phyloP scores from a whole-genome alignment of 2,888 invertebrate species.

The Anarsia innoxiella region DNA sequence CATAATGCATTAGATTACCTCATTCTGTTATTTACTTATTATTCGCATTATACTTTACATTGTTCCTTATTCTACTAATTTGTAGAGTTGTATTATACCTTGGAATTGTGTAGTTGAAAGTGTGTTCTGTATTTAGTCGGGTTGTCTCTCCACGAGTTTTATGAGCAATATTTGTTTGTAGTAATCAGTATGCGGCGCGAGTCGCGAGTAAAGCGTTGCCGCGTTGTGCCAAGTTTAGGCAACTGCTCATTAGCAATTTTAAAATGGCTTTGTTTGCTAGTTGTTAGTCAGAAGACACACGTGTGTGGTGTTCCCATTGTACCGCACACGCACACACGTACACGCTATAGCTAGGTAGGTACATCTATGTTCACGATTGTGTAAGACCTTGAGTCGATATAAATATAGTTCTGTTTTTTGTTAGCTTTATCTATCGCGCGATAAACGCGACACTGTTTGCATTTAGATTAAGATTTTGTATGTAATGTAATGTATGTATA shows the following conservation, averaged over 20 bases:
- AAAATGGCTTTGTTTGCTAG: slow-evolving; percentile 51
- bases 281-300: slow-evolving; percentile 26
- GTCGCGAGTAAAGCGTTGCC: too few relatives aligned
- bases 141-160: slow-evolving; percentile 24
- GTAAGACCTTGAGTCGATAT: slow-evolving; percentile 8
- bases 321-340: slow-evolving; percentile 4
- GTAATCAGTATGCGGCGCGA: slow-evolving; percentile 49
- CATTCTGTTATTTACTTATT: slow-evolving; percentile 27
- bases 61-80: too few relatives aligned
- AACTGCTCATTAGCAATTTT: slow-evolving; percentile 62
- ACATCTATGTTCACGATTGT: slow-evolving; percentile 6
- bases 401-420: slow-evolving; percentile 8
- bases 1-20: slow-evolving; percentile 34
- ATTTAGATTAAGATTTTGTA: slow-evolving; percentile 7
- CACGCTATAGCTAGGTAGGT: neutral
- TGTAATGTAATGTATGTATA: slow-evolving; percentile 14
- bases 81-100: too few relatives aligned
- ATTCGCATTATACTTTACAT: neutral
- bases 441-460: slow-evolving; percentile 9
- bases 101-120: too few relatives aligned
- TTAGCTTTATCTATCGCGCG: slow-evolving; percentile 4
- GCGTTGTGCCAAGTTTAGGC: slow-evolving; percentile 55
- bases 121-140: slow-evolving; percentile 21
- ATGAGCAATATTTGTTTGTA: slow-evolving; percentile 32
- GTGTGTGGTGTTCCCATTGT: slow-evolving; percentile 15